These are phyloP conservation scores for Cyclina sinensis DNA, from an alignment of 1,140 invertebrate species.

Conservation along the genomic window DNA sequence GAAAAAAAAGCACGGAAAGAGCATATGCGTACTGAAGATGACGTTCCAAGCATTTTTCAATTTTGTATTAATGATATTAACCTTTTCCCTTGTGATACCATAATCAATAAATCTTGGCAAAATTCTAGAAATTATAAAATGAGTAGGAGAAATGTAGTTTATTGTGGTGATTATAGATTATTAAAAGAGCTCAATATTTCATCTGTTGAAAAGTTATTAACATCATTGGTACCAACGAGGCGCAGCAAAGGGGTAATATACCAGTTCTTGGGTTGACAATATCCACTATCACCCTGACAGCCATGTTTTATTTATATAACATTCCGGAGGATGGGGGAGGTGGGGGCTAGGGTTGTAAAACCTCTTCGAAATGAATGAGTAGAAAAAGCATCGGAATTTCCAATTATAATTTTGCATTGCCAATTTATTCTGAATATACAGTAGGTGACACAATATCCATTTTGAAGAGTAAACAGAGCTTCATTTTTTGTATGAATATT, in stretches of 20 bases:
- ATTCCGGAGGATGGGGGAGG: neutral
- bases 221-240: neutral
- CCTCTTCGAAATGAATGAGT: constrained; percentile 16
- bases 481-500: too few relatives aligned
- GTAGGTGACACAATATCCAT: too few relatives aligned
- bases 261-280: too few relatives aligned
- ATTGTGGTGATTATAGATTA: too few relatives aligned
- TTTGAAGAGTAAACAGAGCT: too few relatives aligned
- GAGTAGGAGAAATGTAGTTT: neutral
- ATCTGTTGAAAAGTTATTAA: too few relatives aligned
- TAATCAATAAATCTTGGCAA: neutral
- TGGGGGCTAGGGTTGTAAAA: neutral
- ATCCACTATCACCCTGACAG: too few relatives aligned
- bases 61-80: neutral
- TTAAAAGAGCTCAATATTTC: too few relatives aligned
- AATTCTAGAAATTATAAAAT: neutral
- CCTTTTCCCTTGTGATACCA: neutral
- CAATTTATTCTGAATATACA: too few relatives aligned
- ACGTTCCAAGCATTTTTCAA: neutral
- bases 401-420: too few relatives aligned
- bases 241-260: neutral
- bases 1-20: neutral
- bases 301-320: neutral
- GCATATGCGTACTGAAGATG: neutral
- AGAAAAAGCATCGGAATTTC: neutral